Evolutionary conservation across 2,797 vertebrate species (phyloP).

Genomic region (Sphenodon punctatus): DNA sequence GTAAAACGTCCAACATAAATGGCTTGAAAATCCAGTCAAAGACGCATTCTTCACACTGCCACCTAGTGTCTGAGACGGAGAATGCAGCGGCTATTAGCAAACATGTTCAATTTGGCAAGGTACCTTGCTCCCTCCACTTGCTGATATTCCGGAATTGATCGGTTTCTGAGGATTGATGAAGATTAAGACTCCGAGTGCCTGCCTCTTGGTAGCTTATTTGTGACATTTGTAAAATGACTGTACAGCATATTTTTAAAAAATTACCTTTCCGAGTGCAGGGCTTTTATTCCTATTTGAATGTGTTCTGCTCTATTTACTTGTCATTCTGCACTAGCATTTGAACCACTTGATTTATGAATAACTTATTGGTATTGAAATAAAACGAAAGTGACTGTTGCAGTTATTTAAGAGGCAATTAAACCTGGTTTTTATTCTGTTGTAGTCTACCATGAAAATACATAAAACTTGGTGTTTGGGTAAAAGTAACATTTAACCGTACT

Average conservation of each 20-base stretch:
- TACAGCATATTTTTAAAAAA: background rate
- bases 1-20: too few species aligned
- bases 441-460: conserved; percentile 32
- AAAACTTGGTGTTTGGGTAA: background rate
- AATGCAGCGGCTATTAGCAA: conserved; percentile 26
- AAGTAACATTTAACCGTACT: conserved; percentile 15
- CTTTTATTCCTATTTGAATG: background rate
- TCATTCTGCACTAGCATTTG: conserved; percentile 19
- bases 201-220: background rate
- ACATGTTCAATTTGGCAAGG: background rate
- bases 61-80: conserved; percentile 61
- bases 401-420: conserved; percentile 65
- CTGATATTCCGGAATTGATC: background rate
- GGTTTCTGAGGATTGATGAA: background rate
- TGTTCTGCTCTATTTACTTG: conserved; percentile 57
- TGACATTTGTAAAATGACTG: conserved; percentile 19
- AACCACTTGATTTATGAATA: conserved; percentile 52
- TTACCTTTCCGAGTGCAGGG: conserved; percentile 11
- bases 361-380: conserved; percentile 39
- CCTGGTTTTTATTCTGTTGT: conserved; percentile 44
- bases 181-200: background rate
- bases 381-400: conserved; percentile 59
- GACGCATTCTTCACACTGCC: conserved; percentile 51
- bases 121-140: background rate
- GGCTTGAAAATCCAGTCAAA: too few species aligned